Evolutionary conservation across 2,888 invertebrate species (phyloP).

Genomic region (Drosophila austrosaltans): DNA sequence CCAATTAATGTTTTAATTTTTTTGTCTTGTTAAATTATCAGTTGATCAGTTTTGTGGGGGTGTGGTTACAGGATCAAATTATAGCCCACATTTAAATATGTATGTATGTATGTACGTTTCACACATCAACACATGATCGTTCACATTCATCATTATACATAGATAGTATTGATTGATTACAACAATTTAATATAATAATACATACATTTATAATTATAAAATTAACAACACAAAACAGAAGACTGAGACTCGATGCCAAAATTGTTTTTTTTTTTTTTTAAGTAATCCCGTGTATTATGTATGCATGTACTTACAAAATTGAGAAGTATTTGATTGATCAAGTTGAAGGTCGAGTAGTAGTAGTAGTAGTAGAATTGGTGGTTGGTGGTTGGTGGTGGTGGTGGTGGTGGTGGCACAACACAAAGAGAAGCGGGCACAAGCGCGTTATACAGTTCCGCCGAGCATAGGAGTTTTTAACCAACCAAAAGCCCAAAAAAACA

Average conservation of each 20-base stretch:
- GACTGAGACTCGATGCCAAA: not conserved
- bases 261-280: conserved; percentile 13
- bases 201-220: conserved; percentile 22
- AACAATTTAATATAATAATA: conserved; percentile 35
- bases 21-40: too few species aligned
- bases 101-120: not conserved
- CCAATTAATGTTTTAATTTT: conserved; percentile 2
- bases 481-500: conserved; percentile 26
- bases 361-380: not conserved
- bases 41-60: conserved; percentile 35
- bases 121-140: conserved; percentile 50
- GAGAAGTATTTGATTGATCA: conserved; percentile 42
- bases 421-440: conserved; percentile 72
- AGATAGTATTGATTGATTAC: conserved; percentile 28
- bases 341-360: conserved; percentile 43
- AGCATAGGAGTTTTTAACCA: conserved; percentile 61
- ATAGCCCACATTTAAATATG: conserved; percentile 6
- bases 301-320: conserved; percentile 78
- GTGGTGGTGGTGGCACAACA: conserved; percentile 60
- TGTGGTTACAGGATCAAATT: conserved; percentile 24
- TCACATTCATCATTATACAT: conserved; percentile 28
- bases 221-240: conserved; percentile 25
- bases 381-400: conserved; percentile 6
- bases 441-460: conserved; percentile 69
- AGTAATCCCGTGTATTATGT: conserved; percentile 53